Evolutionary conservation across 2,888 invertebrate species (phyloP).

Genomic region (Drosophila buzzatii): DNA sequence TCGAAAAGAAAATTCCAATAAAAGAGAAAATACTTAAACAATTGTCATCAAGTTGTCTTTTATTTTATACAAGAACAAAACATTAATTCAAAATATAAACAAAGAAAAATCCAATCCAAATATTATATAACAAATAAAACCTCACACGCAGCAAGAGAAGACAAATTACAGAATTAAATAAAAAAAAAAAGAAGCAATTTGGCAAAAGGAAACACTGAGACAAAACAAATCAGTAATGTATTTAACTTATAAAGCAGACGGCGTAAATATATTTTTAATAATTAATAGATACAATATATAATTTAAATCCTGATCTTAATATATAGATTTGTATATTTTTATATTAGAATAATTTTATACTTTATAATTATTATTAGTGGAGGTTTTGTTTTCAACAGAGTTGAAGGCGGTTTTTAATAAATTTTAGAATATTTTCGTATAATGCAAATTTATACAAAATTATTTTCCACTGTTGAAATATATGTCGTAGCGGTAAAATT

Average conservation of each 20-base stretch:
- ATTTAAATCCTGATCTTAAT: neutral
- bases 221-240: constrained; percentile 35
- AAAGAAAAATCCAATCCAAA: constrained; percentile 31
- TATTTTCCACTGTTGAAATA: constrained; percentile 3
- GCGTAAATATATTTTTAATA: neutral
- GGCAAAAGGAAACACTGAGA: constrained; percentile 32
- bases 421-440: constrained; percentile 5
- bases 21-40: constrained; percentile 77
- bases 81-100: constrained; percentile 28
- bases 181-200: constrained; percentile 21
- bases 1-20: constrained; percentile 68
- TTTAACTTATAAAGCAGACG: constrained; percentile 15
- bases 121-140: constrained; percentile 18
- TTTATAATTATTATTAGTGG: neutral
- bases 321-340: neutral
- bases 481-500: no score
- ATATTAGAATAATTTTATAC: neutral
- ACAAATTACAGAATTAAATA: neutral
- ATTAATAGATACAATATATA: neutral
- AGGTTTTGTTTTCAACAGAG: neutral
- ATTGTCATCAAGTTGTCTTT: constrained; percentile 81
- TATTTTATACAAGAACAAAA: constrained; percentile 72
- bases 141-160: constrained; percentile 34
- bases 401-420: neutral
- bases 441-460: constrained; percentile 1